Evolutionary conservation across 92 coral and sea anemone genomes (phyloP).

Genomic region (Hydrozoanthus gracilis): DNA sequence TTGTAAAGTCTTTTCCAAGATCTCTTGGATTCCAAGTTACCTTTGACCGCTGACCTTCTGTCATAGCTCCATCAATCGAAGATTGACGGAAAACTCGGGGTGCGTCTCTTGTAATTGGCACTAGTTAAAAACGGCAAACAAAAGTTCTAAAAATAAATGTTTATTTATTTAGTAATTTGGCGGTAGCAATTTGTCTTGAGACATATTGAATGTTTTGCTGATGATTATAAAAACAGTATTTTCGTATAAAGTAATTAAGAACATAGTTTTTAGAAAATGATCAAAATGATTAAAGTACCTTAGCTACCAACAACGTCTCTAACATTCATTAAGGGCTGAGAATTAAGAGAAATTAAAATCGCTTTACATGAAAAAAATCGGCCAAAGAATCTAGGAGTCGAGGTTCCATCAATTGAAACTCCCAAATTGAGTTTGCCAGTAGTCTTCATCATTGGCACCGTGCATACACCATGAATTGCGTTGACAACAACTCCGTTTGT

Average conservation of each 20-base stretch:
- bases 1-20: conserved; percentile 39
- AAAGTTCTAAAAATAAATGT: too few species aligned
- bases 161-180: too few species aligned
- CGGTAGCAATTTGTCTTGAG: too few species aligned
- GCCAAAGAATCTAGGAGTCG: background rate
- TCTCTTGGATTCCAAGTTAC: conserved; percentile 51
- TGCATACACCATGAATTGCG: conserved; percentile 16
- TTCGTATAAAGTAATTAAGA: too few species aligned
- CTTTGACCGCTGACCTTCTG: conserved; percentile 37
- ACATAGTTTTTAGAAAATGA: too few species aligned
- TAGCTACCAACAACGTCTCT: too few species aligned
- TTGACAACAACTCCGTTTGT: conserved; percentile 10
- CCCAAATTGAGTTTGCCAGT: background rate
- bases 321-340: too few species aligned
- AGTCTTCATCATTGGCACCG: conserved; percentile 7
- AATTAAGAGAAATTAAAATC: too few species aligned
- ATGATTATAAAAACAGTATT: too few species aligned
- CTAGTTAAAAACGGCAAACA: background rate
- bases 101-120: conserved; percentile 11
- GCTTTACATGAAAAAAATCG: conserved; percentile 1
- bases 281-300: too few species aligned
- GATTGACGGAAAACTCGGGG: conserved; percentile 2
- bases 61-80: background rate
- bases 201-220: too few species aligned
- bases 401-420: background rate